Evolutionary conservation across 2,113 vertebrate genomes (phyloP), one percentile per base, ranked within the genome.

Genomic region (Planiliza haematocheilus): DNA sequence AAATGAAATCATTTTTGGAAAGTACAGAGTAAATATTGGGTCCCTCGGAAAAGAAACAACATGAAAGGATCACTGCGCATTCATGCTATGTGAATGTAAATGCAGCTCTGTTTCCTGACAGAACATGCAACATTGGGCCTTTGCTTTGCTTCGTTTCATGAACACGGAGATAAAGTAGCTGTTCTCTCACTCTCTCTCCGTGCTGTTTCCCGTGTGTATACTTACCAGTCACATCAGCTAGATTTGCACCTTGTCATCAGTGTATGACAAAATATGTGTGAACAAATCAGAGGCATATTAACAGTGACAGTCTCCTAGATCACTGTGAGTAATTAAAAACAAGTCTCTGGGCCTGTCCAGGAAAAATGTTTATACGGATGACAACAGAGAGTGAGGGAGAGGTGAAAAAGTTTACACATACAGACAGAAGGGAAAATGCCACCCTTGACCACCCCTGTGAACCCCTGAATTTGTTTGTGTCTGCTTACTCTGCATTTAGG

Each of bases 11-110:
- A 42, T 77, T 72, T 79, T 68, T 81, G 43, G 55, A 85, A 62
- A 65, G 57, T 1, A 30, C 24, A 81, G 36, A 66, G 77, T 88
- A 77, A 88, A 84, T 78, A 88, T 81, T 72, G 80, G 72, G 39
- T 42, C 18, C 30, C 34, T 53, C 17, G 24, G 5, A 42, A 73
- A 45, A 52, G 21, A 48, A 63, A 41, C 73, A 52, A 69, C 52
- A 74, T 77, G 18, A 72, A 76, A 84, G 78, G 45, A 77, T 73
- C 53, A 30, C 8, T 10, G 21, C 11, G n/a, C 46, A 62, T 79
- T 79, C 42, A 24, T 14, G 56, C 16, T 42, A 5, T 3, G 36
- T 58, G 53, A 68, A 60, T 48, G 51, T 63, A 72, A 76, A 76
- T 52, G 63, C 14, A 8, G 18, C 48, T n/a, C 38, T 6, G 58